Evolutionary conservation across 2,797 vertebrate species (phyloP), one percentile per base, ranked within the genome.

Genomic region (Ciconia nigra): DNA sequence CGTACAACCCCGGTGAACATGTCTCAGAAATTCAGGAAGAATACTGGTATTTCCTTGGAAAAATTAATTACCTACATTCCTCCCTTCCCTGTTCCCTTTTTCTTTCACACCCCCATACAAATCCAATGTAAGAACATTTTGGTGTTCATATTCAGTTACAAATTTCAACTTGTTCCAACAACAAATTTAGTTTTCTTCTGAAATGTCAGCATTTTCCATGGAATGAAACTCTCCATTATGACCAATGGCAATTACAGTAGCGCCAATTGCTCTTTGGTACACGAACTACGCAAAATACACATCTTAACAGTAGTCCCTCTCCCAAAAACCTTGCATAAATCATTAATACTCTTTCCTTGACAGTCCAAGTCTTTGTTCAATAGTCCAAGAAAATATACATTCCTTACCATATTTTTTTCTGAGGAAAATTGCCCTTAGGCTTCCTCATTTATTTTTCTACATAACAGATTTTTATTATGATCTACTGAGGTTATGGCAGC

Each of bases 1-100:
- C 6, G 0, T 5, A 25, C 10, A 39, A 69, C 11, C 11, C 12
- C 7, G 1, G 14, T 5, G 16, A 63, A 55, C 5, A 17, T 16
- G 39, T 46, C 54, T 54, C 10, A 51, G n/a, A 58, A 84, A 78
- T 62, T 37, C 58, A 11, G 33, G 54, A 39, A 54, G 11, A 77
- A 46, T 15, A 13, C 9, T 15, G 28, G 4, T 24, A 49, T 59
- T 42, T n/a, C 25, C 12, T 33, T 55, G 49, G 63, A 35, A 83
- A 72, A 66, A 49, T 9, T 29, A 26, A 22, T 31, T 11, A 13
- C 17, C 14, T 9, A 22, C 13, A 9, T 22, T 29, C 28, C 6
- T 9, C 26, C 42, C 52, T 77, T 44, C 29, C 58, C 13, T 2
- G 1, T 18, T 46, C 19, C 42, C 20, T n/a, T 58, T 46, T 63